Evolutionary conservation across 2,113 vertebrate species (phyloP).

Genomic region (Sminthopsis crassicaudata): DNA sequence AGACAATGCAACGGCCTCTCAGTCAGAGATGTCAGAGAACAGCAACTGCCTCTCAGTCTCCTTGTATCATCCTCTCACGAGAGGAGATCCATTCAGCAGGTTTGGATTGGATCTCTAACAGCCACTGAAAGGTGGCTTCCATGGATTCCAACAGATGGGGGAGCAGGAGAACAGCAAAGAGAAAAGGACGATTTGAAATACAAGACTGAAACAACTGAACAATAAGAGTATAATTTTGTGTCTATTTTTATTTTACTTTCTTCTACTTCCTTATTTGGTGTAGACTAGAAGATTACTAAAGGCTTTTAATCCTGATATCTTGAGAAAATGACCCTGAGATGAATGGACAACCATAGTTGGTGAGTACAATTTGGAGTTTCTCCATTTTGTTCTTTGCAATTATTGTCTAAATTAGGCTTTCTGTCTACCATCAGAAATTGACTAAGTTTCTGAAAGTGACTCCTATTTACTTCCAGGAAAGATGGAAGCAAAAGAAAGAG

Average conservation of each 20-base stretch:
- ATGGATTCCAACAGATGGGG: not conserved
- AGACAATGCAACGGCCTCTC: too few relatives aligned
- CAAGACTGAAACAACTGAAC: too few relatives aligned
- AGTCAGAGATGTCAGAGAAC: too few relatives aligned
- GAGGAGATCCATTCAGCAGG: too few relatives aligned
- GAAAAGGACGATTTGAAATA: not conserved
- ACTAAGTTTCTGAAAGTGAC: not conserved
- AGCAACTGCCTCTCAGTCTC: too few relatives aligned
- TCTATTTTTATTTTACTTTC: not conserved
- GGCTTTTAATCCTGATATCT: not conserved
- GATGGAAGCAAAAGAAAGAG: not conserved
- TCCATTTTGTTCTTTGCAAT: not conserved
- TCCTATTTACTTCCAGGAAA: not conserved
- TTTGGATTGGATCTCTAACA: too few relatives aligned
- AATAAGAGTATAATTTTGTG: not conserved
- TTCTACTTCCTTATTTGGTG: conserved; percentile 31
- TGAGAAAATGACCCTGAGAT: conserved; percentile 3
- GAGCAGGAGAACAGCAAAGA: not conserved
- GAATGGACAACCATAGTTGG: not conserved
- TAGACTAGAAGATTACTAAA: conserved; percentile 39
- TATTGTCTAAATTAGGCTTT: conserved; percentile 11
- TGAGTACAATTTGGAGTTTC: not conserved
- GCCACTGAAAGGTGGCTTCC: too few relatives aligned
- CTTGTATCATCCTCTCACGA: too few relatives aligned
- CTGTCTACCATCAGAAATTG: not conserved